Evolutionary conservation across 1,140 invertebrate species (phyloP), one percentile per base, ranked within the genome.

Genomic region (Leucophenga varia): DNA sequence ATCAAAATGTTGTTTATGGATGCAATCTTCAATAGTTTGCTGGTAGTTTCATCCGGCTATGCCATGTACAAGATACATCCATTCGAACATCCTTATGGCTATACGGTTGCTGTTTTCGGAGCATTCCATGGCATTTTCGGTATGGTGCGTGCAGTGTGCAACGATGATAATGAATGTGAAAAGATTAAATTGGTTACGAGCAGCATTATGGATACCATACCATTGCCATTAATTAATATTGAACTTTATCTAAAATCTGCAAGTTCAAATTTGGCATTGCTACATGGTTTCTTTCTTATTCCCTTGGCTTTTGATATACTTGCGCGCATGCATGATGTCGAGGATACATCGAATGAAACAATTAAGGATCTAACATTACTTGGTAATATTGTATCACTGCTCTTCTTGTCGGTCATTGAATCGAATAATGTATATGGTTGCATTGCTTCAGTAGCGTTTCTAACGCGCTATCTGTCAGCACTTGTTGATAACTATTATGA

Each of bases 1-100:
- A n/a, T n/a, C n/a, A n/a, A n/a, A n/a, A n/a, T n/a, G n/a, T n/a
- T n/a, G n/a, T n/a, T n/a, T n/a, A n/a, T n/a, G n/a, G 63, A 67
- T 22, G 63, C 63, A 6, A 41, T 67, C 5, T 63, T 67, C 28
- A 72, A 72, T 31, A 63, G 64, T 13, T 41, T 72, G 43, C 35
- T 72, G 36, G 59, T 59, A 20, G 69, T 65, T 1, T 59, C 69
- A 38, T 72, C 69, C 30, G 57, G 64, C 22, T 72, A 69, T 49
- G 61, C 64, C 7, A 46, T 72, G 28, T 69, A 61, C 32, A 56
- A 52, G 2, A 30, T 72, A 20, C 50, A 58, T 30, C 69, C 69
- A 0, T 0, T 45, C 16, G 47, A 69, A 9, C 59, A 61, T 2
- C 69, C 69, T 0, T 72, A 58, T 14, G 61, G 53, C 1, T 72